A percentile compares a stretch with the other conserved stretches of the same genome.
Conservation (phyloP, 2,113 vertebrate species). For the Rhinopomastus cyanomelas region DNA sequence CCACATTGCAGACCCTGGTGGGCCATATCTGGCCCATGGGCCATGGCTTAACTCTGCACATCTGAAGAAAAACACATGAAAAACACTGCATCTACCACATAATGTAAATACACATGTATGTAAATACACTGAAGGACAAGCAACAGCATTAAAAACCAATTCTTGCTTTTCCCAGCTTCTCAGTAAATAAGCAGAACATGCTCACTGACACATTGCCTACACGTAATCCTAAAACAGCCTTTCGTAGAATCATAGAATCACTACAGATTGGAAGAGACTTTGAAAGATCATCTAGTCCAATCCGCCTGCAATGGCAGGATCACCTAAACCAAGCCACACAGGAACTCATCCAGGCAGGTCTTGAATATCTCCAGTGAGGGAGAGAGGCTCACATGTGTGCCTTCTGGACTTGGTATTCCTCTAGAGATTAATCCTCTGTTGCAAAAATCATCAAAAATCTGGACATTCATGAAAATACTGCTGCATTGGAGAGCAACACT, state of each 20-base stretch:
- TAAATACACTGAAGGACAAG: not conserved
- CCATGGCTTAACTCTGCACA: not conserved
- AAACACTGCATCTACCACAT: not conserved
- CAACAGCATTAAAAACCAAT: not conserved
- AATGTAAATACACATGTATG: not conserved
- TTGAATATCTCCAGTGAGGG: no score
- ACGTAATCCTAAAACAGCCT: not conserved
- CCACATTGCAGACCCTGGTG: no score
- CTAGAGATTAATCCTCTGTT: no score
- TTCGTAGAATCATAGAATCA: no score
- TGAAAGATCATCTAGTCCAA: no score
- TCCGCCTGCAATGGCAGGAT: no score
- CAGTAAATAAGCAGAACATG: not conserved
- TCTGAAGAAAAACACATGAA: not conserved
- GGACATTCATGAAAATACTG: not conserved
- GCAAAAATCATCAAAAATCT: not conserved
- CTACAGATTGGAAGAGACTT: no score
- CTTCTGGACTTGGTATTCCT: not conserved
- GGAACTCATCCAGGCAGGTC: no score
- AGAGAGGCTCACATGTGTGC: not conserved
- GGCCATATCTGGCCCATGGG: no score
- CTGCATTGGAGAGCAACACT: not conserved
- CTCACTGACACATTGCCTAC: not conserved
- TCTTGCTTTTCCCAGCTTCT: not conserved
- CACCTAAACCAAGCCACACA: no score